Conservation (phyloP, 2,113 vertebrate species). For the Microtus pennsylvanicus region DNA sequence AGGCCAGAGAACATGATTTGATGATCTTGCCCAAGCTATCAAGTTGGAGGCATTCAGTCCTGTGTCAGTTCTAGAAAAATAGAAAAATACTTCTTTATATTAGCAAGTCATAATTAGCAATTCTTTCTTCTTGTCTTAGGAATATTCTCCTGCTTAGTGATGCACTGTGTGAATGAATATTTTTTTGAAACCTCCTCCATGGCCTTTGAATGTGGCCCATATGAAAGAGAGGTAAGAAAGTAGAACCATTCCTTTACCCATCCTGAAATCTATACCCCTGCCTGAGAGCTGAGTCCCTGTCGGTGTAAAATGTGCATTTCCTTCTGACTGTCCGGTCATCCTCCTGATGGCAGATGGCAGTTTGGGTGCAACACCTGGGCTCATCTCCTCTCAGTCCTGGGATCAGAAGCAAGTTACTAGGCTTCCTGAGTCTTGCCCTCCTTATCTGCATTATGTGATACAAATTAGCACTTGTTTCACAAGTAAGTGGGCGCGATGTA, state of each 20-base stretch:
- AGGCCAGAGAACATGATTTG: background rate
- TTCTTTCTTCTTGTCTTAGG: constrained; percentile 55
- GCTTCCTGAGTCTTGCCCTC: background rate
- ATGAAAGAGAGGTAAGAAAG: constrained; percentile 44
- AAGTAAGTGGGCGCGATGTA: background rate
- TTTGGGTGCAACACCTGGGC: background rate
- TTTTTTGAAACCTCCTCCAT: constrained; percentile 58
- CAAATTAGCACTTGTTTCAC: background rate
- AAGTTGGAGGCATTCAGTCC: background rate
- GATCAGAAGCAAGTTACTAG: background rate
- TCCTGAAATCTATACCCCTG: background rate
- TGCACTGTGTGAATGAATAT: constrained; percentile 42
- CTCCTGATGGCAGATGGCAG: background rate
- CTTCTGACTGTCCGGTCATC: background rate
- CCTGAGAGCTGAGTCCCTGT: background rate
- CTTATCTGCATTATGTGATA: background rate
- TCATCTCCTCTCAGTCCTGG: background rate
- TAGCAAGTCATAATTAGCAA: constrained; percentile 67
- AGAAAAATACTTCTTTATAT: constrained; percentile 71
- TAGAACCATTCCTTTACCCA: constrained; percentile 59
- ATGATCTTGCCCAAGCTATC: background rate
- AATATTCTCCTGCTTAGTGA: constrained; percentile 52
- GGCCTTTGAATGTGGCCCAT: constrained; percentile 55
- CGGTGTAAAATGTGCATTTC: background rate
- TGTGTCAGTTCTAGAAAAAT: constrained; percentile 37